Evolutionary conservation across 2,888 invertebrate genomes (phyloP).

Genomic region (Melipona bicolor): DNA sequence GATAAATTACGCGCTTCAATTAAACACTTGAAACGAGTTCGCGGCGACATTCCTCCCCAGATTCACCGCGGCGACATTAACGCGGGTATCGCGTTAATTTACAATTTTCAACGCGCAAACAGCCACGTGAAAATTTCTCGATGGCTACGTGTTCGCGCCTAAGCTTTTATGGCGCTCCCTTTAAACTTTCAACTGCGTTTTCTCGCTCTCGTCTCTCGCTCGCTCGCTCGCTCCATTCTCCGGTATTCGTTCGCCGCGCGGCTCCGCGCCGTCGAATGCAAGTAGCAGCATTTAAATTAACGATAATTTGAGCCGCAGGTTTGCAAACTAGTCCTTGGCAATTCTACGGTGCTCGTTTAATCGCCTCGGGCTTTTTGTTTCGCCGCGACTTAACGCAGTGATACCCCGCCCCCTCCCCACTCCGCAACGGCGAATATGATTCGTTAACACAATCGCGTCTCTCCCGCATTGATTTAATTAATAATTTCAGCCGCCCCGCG

Average conservation of each 20-base stretch:
- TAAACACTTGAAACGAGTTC: constrained; percentile 36
- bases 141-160: constrained; percentile 54
- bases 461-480: constrained; percentile 15
- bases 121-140: constrained; percentile 69
- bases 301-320: constrained; percentile 69
- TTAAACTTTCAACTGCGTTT: constrained; percentile 63
- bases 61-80: constrained; percentile 19
- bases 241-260: neutral
- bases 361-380: constrained; percentile 45
- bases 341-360: constrained; percentile 50
- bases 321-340: constrained; percentile 43
- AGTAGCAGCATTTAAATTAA: constrained; percentile 71
- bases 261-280: constrained; percentile 45
- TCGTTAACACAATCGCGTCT: constrained; percentile 23
- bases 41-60: constrained; percentile 19
- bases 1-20: constrained; percentile 16
- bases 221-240: neutral
- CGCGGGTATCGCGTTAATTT: constrained; percentile 26
- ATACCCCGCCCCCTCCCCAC: constrained; percentile 1
- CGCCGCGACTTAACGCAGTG: constrained; percentile 42
- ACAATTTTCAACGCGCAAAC: constrained; percentile 61
- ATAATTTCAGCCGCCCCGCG: neutral
- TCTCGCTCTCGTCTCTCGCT: neutral
- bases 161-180: constrained; percentile 62
- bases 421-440: neutral